phyloP scores from a whole-genome alignment of 2,888 invertebrate species.

The Agrotis ipsilon region DNA sequence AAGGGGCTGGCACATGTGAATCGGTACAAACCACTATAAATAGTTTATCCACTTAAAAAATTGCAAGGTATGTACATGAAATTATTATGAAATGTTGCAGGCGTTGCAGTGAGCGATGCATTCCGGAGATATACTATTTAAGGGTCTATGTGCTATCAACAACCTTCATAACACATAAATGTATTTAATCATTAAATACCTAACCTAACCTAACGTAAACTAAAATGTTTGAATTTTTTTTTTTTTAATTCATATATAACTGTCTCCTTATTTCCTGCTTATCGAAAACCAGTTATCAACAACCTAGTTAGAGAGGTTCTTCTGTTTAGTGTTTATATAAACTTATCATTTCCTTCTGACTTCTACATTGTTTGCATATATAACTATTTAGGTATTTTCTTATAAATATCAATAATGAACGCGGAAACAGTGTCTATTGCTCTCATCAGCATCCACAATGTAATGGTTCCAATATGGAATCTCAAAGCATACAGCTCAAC shows the following conservation, averaged over 20 bases:
- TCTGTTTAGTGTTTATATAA: background rate
- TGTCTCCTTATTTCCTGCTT: too few species aligned
- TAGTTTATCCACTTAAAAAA: constrained; percentile 62
- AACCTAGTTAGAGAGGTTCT: too few species aligned
- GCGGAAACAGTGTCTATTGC: background rate
- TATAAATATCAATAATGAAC: background rate
- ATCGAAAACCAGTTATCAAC: too few species aligned
- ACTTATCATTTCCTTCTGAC: background rate
- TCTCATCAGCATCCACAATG: constrained; percentile 24
- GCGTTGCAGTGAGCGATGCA: constrained; percentile 28
- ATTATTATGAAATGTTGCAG: constrained; percentile 43
- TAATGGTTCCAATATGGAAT: constrained; percentile 13
- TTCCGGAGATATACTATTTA: constrained; percentile 24
- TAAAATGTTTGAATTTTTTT: too few species aligned
- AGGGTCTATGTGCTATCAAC: constrained; percentile 2
- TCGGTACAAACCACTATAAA: constrained; percentile 68
- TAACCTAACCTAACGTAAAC: too few species aligned
- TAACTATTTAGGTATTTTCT: background rate
- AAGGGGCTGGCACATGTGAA: constrained; percentile 74
- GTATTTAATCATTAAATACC: background rate
- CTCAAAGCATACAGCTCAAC: constrained; percentile 34
- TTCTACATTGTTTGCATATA: background rate
- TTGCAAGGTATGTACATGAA: constrained; percentile 54
- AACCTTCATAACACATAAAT: background rate
- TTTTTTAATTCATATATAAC: too few species aligned